Percentiles rank a stretch among this genome's conserved stretches.
phyloP scores from a whole-genome alignment of 2,888 invertebrate species.

The Heliconius hortense region DNA sequence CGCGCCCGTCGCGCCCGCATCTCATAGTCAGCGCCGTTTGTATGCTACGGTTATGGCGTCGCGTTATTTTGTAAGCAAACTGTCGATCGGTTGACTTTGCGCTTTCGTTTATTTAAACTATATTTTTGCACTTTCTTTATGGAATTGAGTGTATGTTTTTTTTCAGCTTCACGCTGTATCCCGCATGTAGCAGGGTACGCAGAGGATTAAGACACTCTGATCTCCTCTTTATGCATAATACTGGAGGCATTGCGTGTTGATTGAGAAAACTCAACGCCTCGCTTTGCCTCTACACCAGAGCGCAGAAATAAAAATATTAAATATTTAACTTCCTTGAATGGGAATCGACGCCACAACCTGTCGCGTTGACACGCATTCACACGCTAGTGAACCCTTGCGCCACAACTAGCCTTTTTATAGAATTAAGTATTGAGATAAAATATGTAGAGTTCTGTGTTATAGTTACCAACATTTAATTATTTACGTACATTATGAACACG shows the following conservation, averaged over 20 bases:
- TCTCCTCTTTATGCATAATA: no score
- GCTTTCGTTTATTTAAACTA: not conserved
- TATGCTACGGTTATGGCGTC: conserved; percentile 26
- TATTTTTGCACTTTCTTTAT: not conserved
- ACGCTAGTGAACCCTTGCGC: no score
- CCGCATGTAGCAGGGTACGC: no score
- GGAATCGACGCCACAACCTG: no score
- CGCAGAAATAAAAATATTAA: no score
- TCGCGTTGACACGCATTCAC: no score
- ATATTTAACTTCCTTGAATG: no score
- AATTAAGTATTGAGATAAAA: not conserved
- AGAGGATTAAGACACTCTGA: no score
- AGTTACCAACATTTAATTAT: not conserved
- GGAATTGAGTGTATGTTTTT: not conserved
- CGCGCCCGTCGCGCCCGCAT: conserved; percentile 38
- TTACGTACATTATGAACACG: not conserved
- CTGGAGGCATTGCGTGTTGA: no score
- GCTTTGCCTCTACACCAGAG: no score
- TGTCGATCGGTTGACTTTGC: conserved; percentile 18
- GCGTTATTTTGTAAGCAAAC: conserved; percentile 24
- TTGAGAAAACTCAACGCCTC: no score
- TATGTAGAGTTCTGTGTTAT: not conserved
- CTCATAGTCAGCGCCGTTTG: conserved; percentile 29
- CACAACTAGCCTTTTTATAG: not conserved
- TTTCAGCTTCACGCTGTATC: no score